Evolutionary conservation across 2,797 vertebrate species (phyloP), one percentile per base, ranked within the genome.

Genomic region (Percopsis omiscomaycus): DNA sequence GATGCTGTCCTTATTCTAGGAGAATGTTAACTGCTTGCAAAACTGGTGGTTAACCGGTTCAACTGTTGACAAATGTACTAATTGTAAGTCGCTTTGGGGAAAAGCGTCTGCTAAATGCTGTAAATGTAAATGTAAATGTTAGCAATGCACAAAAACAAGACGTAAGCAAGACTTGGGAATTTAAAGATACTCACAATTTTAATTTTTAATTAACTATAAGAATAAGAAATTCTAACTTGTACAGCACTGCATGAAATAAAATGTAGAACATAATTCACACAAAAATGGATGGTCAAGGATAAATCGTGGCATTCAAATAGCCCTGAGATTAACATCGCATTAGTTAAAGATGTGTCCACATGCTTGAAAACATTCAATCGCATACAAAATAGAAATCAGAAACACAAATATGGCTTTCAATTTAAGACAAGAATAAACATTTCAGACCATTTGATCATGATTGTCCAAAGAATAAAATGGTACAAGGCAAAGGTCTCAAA

Each of bases 311-410:
- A 70, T 0, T 10, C 10, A 13, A 64, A 55, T 57, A 54, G 52
- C 49, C 82, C 84, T 83, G 79, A 80, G 77, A 32, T 13, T 28
- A 0, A 28, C 51, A 78, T 64, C 60, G 66, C 56, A 79, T 22
- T 29, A 52, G 74, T 58, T 56, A 12, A 48, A 76, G 55, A 52
- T 59, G 58, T 60, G 59, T 81, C 75, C 44, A 42, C 22, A 63
- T 11, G 22, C 42, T 56, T 48, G 1, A 57, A 45, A n/a, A 73
- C 50, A 58, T 70, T 58, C n/a, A 60, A 56, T 12, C 28, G 44
- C 59, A 44, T 22, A 63, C 59, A 46, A 30, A 5, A 61, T 30
- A 37, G 28, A 49, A 1, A 2, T 48, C 15, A 4, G 11, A 30
- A 32, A 56, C 29, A 10, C 5, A 16, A 37, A 55, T 32, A n/a